Percentiles rank a stretch among this genome's conserved stretches.
These are phyloP conservation scores for Babylonia areolata DNA, from an alignment of 1,140 invertebrate species.

Conservation along the genomic window DNA sequence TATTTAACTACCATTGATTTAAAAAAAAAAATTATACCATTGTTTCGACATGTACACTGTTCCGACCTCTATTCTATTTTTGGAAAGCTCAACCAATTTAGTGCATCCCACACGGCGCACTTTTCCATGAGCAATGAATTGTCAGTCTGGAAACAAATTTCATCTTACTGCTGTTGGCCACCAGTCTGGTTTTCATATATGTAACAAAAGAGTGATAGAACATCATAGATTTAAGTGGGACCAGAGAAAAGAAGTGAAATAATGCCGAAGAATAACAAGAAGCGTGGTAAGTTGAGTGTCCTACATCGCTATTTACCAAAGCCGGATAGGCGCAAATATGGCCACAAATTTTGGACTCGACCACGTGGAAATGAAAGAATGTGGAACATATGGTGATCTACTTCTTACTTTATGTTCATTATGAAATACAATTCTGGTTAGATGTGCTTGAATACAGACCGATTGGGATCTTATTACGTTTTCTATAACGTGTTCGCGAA, in stretches of 20 bases:
- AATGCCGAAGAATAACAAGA: slow-evolving; percentile 71
- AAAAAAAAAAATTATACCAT: not conserved
- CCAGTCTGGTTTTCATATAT: slow-evolving; percentile 66
- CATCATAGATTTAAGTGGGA: slow-evolving; percentile 56
- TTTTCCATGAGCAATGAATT: slow-evolving; percentile 47
- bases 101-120: slow-evolving; percentile 27
- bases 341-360: not conserved
- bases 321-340: slow-evolving; percentile 23
- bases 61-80: not conserved
- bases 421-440: not conserved
- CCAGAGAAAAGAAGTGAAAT: slow-evolving; percentile 51
- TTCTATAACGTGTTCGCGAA: not conserved
- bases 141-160: slow-evolving; percentile 44
- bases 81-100: slow-evolving; percentile 20
- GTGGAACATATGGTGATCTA: not conserved
- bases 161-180: slow-evolving; percentile 47
- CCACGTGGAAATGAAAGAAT: slow-evolving; percentile 13
- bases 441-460: not conserved
- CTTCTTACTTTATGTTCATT: not conserved
- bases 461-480: no score
- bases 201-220: slow-evolving; percentile 59
- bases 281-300: slow-evolving; percentile 58
- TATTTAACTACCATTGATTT: not conserved
- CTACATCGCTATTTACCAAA: not conserved
- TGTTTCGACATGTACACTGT: not conserved